These are phyloP conservation scores for Xylocampa areola DNA, from an alignment of 2,888 invertebrate species.

Conservation along the genomic window DNA sequence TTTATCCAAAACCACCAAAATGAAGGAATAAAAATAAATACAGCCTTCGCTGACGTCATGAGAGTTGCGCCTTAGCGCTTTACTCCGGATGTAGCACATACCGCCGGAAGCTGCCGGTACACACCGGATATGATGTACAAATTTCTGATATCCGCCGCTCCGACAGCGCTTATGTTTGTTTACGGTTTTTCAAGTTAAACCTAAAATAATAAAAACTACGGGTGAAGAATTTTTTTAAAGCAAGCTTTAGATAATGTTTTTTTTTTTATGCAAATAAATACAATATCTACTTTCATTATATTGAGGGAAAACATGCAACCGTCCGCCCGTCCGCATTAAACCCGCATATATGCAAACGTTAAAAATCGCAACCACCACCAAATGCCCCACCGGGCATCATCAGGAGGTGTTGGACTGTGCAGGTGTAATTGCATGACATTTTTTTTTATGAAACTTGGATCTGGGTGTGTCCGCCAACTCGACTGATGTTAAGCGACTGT, in stretches of 20 bases:
- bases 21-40: constrained; percentile 32
- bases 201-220: no score
- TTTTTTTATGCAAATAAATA: constrained; percentile 1
- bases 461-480: no score
- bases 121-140: constrained; percentile 85
- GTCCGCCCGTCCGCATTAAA: no score
- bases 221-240: constrained; percentile 18
- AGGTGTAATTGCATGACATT: no score
- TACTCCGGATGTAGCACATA: constrained; percentile 64
- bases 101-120: constrained; percentile 79
- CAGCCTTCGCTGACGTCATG: constrained; percentile 39
- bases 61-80: constrained; percentile 47
- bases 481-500: no score
- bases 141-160: constrained; percentile 81
- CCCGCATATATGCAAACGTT: no score
- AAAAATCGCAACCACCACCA: no score
- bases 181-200: constrained; percentile 32
- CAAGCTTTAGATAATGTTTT: background rate
- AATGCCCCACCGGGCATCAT: no score
- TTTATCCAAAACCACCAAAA: background rate
- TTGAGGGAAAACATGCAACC: no score
- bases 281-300: no score
- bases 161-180: constrained; percentile 60
- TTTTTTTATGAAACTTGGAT: no score
- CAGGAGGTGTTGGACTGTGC: no score